Conservation (phyloP, 2,797 vertebrate genomes). For the Dendrocincla tyrannina region DNA sequence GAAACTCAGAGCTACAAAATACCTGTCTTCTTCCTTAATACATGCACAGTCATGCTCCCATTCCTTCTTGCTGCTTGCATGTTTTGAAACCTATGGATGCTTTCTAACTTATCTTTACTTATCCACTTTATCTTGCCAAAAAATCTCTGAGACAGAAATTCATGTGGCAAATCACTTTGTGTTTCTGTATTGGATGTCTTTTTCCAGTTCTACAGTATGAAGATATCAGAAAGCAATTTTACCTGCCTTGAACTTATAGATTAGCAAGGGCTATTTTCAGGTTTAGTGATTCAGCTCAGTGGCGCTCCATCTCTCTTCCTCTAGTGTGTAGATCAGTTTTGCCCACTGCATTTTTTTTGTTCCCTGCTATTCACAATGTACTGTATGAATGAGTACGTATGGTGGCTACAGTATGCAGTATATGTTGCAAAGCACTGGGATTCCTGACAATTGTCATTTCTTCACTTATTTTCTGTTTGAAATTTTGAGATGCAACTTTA, state of each 20-base stretch:
- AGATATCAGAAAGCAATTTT: background rate
- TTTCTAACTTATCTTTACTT: background rate
- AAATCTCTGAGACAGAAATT: background rate
- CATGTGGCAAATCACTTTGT: background rate
- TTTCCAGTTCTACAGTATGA: background rate
- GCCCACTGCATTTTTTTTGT: background rate
- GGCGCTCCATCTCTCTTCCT: background rate
- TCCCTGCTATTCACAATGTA: background rate
- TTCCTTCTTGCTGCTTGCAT: background rate
- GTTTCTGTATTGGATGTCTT: background rate
- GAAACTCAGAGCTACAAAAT: background rate
- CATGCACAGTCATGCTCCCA: background rate
- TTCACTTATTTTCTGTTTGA: background rate
- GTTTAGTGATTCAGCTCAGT: background rate
- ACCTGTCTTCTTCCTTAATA: background rate
- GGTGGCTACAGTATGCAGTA: background rate
- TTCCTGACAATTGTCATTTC: background rate
- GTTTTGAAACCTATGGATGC: background rate
- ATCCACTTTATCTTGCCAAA: background rate
- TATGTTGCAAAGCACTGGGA: background rate
- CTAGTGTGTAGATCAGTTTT: background rate
- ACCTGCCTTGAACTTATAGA: background rate
- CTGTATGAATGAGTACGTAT: background rate
- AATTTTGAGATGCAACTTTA: background rate
- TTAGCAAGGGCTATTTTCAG: background rate